Percentiles rank a stretch among this genome's conserved stretches.
Conservation (phyloP, 23 tunicate genomes). For the Oikopleura dioica region DNA sequence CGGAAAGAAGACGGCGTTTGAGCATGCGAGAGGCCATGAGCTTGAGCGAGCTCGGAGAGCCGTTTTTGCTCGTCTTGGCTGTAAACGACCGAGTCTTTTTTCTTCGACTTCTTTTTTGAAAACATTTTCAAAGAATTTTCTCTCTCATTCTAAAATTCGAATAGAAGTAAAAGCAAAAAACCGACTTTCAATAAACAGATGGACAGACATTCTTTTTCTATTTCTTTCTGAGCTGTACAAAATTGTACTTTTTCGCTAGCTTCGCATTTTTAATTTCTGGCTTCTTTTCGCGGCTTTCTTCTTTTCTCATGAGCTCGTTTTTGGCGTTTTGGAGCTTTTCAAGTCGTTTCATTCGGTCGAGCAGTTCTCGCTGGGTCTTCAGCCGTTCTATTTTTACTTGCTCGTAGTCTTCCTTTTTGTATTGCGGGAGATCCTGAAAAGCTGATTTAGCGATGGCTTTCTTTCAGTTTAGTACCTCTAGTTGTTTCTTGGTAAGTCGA, state of each 20-base stretch:
- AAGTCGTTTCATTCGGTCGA: background rate
- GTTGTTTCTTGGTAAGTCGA: background rate
- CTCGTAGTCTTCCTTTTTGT: background rate
- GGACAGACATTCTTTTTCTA: background rate
- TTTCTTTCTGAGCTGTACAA: background rate
- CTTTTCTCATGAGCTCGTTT: background rate
- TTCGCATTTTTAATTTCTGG: background rate
- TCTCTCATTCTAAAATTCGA: background rate
- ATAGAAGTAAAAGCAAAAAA: background rate
- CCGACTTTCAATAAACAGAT: background rate
- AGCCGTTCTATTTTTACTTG: background rate
- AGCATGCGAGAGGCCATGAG: background rate
- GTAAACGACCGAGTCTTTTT: background rate
- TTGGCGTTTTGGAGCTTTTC: background rate
- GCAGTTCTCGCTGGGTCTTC: background rate
- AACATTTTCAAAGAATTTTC: background rate
- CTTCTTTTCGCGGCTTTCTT: background rate
- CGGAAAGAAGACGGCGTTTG: background rate
- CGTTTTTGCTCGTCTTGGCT: background rate
- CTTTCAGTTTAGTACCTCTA: conserved; percentile 1
- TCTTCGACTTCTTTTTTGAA: background rate
- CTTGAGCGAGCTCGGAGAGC: background rate
- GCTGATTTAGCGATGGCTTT: background rate
- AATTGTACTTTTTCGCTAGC: background rate
- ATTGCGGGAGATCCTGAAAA: background rate